Evolutionary conservation across 2,797 vertebrate genomes (phyloP), one percentile per base, ranked within the genome.

Genomic region (Pseudomugil tenellus): DNA sequence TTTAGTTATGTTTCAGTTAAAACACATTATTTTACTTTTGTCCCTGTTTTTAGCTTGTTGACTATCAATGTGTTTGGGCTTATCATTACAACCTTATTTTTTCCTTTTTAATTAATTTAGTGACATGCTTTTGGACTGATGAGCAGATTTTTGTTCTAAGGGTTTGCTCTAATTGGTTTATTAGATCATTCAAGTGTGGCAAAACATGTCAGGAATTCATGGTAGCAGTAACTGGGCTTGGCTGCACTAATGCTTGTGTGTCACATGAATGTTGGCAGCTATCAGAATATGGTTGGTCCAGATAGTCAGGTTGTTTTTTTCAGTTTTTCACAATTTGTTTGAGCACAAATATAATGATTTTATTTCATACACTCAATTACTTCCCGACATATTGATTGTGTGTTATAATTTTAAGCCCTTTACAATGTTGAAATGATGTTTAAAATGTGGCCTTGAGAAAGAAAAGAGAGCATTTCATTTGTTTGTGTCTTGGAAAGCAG

Each of bases 401-500:
- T 63, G 32, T 23, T 61, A 31, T 62, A 26, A 48, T 74, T 21
- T 67, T 9, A 34, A 10, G 21, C 4, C 25, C n/a, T 62, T 21
- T 16, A 54, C 14, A 55, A 14, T n/a, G 26, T 1, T 66, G 10
- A 57, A 53, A 70, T 46, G 11, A 31, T 72, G 75, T 37, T 25
- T 6, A 6, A 48, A 21, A 16, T 59, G 7, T 46, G 10, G 23
- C 7, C 25, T 49, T 55, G 6, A 58, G 37, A 62, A 35, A 29
- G n/a, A 41, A 7, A 62, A 13, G 41, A 9, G 43, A 76, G 63
- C 65, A 46, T 48, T 60, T 57, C 63, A 12, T 52, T 29, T 79
- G 39, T 32, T 59, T 82, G 83, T 83, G 54, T 79, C 55, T 78
- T 73, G 35, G 41, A 88, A 90, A 89, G 1, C 92, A 97, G 96